These are phyloP conservation scores for Entelurus aequoreus DNA, from an alignment of 2,113 vertebrate species.

Conservation along the genomic window DNA sequence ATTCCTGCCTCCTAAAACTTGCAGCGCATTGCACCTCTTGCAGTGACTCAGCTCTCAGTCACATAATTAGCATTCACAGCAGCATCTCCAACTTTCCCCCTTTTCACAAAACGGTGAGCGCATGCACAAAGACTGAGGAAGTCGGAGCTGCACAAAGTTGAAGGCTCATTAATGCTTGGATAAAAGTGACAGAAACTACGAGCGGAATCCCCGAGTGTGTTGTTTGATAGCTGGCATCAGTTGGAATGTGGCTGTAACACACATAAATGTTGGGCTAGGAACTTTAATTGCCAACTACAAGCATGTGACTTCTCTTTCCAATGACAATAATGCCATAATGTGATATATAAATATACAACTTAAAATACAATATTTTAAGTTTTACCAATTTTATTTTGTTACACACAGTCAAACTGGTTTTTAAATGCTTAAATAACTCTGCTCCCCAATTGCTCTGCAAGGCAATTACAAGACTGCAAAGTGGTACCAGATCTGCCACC, in stretches of 20 bases:
- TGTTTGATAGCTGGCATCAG: background rate
- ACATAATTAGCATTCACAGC: conserved; percentile 64
- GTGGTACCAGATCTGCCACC: too few relatives aligned
- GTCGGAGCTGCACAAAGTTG: background rate
- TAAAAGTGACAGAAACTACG: background rate
- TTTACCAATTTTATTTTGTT: too few relatives aligned
- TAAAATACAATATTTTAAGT: too few relatives aligned
- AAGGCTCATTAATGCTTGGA: background rate
- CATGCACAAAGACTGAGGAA: background rate
- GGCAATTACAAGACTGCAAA: too few relatives aligned
- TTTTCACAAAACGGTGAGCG: conserved; percentile 14
- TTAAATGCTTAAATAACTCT: too few relatives aligned
- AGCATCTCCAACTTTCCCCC: conserved; percentile 40
- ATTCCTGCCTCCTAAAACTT: conserved; percentile 11
- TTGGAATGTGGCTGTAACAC: background rate
- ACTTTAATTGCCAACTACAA: too few relatives aligned
- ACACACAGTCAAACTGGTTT: too few relatives aligned
- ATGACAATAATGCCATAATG: too few relatives aligned
- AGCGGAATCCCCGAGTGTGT: background rate
- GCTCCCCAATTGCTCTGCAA: too few relatives aligned
- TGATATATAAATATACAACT: too few relatives aligned
- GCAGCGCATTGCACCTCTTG: conserved; percentile 51
- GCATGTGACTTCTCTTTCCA: too few relatives aligned
- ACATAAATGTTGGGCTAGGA: too few relatives aligned
- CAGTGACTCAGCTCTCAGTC: conserved; percentile 64